phyloP scores from a whole-genome alignment of 2,113 vertebrate species.

The Sinocyclocheilus anophthalmus region DNA sequence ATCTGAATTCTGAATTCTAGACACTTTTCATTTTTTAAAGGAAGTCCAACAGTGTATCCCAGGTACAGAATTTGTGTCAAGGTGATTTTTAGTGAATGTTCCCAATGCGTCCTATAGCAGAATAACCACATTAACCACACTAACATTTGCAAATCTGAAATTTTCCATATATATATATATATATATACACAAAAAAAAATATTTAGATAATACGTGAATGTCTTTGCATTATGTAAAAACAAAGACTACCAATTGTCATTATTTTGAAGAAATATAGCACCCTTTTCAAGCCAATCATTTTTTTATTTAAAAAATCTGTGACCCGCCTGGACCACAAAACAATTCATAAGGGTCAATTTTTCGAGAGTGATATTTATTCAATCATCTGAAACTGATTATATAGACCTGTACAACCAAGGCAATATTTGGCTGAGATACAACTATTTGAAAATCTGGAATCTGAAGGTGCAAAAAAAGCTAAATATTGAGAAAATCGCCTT shows the following conservation, averaged over 20 bases:
- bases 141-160: not conserved
- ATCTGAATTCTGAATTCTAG: not conserved
- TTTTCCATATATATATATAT: not conserved
- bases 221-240: not conserved
- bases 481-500: too few species aligned
- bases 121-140: not conserved
- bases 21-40: not conserved
- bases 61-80: not conserved
- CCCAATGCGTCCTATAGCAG: not conserved
- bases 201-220: not conserved
- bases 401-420: too few species aligned
- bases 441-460: too few species aligned
- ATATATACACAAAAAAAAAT: too few species aligned
- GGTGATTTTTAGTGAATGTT: slow-evolving; percentile 2
- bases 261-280: not conserved
- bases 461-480: too few species aligned
- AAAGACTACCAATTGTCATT: not conserved
- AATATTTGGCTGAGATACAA: too few species aligned
- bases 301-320: too few species aligned
- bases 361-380: too few species aligned
- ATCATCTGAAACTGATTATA: too few species aligned
- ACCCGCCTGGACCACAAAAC: too few species aligned
- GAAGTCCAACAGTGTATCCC: not conserved
- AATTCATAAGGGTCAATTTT: too few species aligned
- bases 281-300: too few species aligned